Evolutionary conservation across 2,797 vertebrate species (phyloP), one percentile per base, ranked within the genome.

Genomic region (Chromis chromis): DNA sequence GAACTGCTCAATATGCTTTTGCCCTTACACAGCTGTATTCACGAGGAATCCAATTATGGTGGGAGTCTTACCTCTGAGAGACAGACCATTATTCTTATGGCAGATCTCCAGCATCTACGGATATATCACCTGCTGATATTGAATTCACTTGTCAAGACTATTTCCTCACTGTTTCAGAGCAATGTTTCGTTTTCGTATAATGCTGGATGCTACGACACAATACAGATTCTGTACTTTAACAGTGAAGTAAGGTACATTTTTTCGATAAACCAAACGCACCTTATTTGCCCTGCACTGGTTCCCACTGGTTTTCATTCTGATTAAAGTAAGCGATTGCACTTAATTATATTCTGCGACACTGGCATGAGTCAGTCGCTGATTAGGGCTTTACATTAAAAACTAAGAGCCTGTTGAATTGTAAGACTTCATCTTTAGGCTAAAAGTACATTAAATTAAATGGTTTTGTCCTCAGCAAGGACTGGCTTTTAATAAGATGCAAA

Each of bases 11-110:
- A 24, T 62, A 16, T 27, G 57, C 5, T 31, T 21, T 22, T 19
- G 9, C 4, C 16, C 13, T 25, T 6, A 40, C 2, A 48, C 2
- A 21, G 9, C 21, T 16, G 1, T 10, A 12, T 28, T 11, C 49
- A 21, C 40, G 24, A 55, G 63, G 27, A 52, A 56, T 63, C 10
- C 25, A 65, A 25, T 83, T 10, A 44, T 17, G 9, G 11, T 33
- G 16, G 8, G 9, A 42, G 10, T 31, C 65, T 71, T 36, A 31
- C 21, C 22, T 58, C 13, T 0, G 3, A 39, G 21, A 8, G 6
- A 61, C 48, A 27, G 19, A 49, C 1, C 46, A 22, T 22, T 49
- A 49, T 12, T 21, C 46, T 22, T 11, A 22, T 49, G 46, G 1
- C 4, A 2, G 19, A 21, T 48, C 44, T 17, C 8, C 46, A 14